A percentile compares a stretch with the other conserved stretches of the same genome.
Evolutionary conservation across 1,140 invertebrate genomes (phyloP).

Genomic region (Pectinophora gossypiella): DNA sequence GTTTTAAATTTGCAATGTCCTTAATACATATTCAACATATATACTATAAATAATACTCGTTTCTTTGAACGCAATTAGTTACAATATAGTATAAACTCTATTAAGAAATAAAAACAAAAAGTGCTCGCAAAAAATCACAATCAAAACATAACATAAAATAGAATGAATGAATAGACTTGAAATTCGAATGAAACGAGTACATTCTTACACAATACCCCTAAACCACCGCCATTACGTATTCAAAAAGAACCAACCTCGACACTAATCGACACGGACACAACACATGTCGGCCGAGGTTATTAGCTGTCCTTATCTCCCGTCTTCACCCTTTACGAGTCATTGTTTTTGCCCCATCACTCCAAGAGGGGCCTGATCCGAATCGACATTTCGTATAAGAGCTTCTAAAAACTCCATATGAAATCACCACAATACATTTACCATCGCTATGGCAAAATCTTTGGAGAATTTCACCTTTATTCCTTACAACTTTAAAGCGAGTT

Average conservation of each 20-base stretch:
- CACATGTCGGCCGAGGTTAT: conserved; percentile 31
- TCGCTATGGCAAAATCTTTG: not conserved
- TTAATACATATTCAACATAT: no score
- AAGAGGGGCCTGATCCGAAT: conserved; percentile 52
- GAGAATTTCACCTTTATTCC: not conserved
- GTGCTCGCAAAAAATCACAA: not conserved
- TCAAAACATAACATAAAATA: not conserved
- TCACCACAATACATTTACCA: not conserved
- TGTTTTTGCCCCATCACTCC: conserved; percentile 53
- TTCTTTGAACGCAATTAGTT: no score
- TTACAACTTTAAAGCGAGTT: not conserved
- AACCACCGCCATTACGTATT: not conserved
- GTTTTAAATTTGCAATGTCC: no score
- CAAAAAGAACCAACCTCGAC: not conserved
- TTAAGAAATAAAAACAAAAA: no score
- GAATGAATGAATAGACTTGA: not conserved
- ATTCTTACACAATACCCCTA: not conserved
- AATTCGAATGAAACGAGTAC: not conserved
- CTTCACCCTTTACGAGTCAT: conserved; percentile 60
- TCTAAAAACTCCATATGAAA: conserved; percentile 62
- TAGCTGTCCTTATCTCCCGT: conserved; percentile 53
- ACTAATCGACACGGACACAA: conserved; percentile 1
- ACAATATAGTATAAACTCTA: no score
- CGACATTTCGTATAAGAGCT: conserved; percentile 66
- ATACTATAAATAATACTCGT: no score